Evolutionary conservation across 2,797 vertebrate species (phyloP), one percentile per base, ranked within the genome.

Genomic region (Sebastes umbrosus): DNA sequence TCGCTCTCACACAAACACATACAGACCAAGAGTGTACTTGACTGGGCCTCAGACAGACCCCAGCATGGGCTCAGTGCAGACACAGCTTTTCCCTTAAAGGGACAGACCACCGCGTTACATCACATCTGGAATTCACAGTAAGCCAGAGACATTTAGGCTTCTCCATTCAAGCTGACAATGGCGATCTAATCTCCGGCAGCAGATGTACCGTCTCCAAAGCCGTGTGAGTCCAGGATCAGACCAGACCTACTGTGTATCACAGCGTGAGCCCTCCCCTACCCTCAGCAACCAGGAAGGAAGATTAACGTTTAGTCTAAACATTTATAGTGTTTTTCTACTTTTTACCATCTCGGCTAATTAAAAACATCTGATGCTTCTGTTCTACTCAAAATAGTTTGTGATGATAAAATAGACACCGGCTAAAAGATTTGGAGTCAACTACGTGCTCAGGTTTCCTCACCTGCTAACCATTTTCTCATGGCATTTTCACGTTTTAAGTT

Each of bases 71-170:
- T 79, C 82, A 43, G 12, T 64, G 73, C 62, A 86, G 77, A 82
- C 77, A 3, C 62, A 64, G 74, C 84, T 78, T 73, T 75, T 80
- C 79, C 86, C 77, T 91, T 87, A 89, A 93, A 92, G 84, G 82
- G 77, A 78, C 74, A 83, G 73, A 29, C 59, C 80, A 50, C 73
- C 12, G 12, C 4, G 60, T 91, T 87, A 91, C 88, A 85, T 92
- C 89, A 91, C 87, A 91, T 81, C 84, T 90, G 87, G 82, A 88
- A 81, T 79, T 84, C 69, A 77, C 77, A 80, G 79, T 69, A 72
- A 85, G 82, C 82, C 27, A 8, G 73, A 86, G 84, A 88, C 82
- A 81, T 89, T 87, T 69, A 46, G 68, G 73, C 64, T 81, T 84
- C 67, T 79, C 75, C 79, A 22, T 84, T 85, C 82, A 73, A 57